A percentile compares a stretch with the other conserved stretches of the same genome.
These are phyloP conservation scores for Enteromius mattozi DNA, from an alignment of 2,797 vertebrate genomes.

Conservation along the genomic window DNA sequence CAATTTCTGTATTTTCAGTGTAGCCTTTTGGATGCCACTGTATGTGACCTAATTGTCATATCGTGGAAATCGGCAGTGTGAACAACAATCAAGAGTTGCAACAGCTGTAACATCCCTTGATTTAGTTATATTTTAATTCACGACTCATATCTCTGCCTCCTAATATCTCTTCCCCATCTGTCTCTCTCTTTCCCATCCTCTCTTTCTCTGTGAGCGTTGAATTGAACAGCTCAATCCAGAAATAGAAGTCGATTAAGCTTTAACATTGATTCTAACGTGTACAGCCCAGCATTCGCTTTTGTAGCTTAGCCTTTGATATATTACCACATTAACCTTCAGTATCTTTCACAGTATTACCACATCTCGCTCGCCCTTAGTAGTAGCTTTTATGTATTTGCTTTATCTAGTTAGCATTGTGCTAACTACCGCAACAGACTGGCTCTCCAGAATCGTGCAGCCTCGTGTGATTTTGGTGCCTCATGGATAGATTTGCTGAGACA, in stretches of 20 bases:
- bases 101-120: conserved; percentile 12
- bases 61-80: background rate
- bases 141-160: conserved; percentile 12
- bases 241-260: conserved; percentile 55
- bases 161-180: conserved; percentile 11
- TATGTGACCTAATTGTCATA: conserved; percentile 4
- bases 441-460: conserved; percentile 21
- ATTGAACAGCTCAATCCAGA: conserved; percentile 50
- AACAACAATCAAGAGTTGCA: background rate
- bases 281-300: conserved; percentile 30
- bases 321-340: conserved; percentile 56
- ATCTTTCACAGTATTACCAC: conserved; percentile 49
- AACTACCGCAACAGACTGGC: conserved; percentile 27
- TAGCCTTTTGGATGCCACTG: conserved; percentile 2
- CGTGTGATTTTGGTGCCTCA: conserved; percentile 57
- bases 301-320: conserved; percentile 43
- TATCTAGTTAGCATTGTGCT: conserved; percentile 45
- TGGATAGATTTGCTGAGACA: conserved; percentile 52
- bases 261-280: conserved; percentile 28
- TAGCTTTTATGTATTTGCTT: conserved; percentile 52
- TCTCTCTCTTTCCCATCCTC: conserved; percentile 21
- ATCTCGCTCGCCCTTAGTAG: conserved; percentile 47
- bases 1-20: background rate
- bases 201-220: conserved; percentile 21
- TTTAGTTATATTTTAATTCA: conserved; percentile 40